These are phyloP conservation scores for Erynnis tages DNA, from an alignment of 2,888 invertebrate species.

Conservation along the genomic window DNA sequence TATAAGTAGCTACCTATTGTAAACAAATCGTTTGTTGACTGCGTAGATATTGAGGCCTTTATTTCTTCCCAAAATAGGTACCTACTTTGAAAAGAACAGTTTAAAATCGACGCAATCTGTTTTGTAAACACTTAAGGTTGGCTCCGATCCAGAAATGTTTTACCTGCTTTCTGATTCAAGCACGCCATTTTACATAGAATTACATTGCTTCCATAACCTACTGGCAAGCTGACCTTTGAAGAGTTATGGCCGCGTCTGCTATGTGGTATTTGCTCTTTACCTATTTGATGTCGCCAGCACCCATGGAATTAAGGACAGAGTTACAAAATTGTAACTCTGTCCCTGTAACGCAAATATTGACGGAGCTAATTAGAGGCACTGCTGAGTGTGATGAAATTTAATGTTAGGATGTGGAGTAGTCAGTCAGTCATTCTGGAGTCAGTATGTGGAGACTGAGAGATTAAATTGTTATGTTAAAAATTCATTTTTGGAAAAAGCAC, in stretches of 20 bases:
- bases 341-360: neutral
- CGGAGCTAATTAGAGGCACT: neutral
- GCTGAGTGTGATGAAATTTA: no score
- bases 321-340: neutral
- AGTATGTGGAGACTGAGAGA: no score
- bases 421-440: no score
- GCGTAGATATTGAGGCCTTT: no score
- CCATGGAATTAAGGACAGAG: slow-evolving; percentile 10
- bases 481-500: no score
- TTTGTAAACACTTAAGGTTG: slow-evolving; percentile 35
- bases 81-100: neutral
- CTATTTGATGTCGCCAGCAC: slow-evolving; percentile 18
- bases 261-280: slow-evolving; percentile 25
- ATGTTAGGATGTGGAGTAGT: no score
- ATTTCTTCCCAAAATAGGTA: no score
- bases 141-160: slow-evolving; percentile 35
- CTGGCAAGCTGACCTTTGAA: slow-evolving; percentile 22
- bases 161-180: slow-evolving; percentile 22
- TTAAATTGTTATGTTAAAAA: no score
- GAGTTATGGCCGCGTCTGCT: slow-evolving; percentile 16
- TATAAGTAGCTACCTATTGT: no score
- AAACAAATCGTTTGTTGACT: no score
- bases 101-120: slow-evolving; percentile 13
- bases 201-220: slow-evolving; percentile 24
- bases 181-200: slow-evolving; percentile 24